A percentile compares a stretch with the other conserved stretches of the same genome.
Evolutionary conservation across 2,113 vertebrate species (phyloP).

Genomic region (Daboia siamensis): DNA sequence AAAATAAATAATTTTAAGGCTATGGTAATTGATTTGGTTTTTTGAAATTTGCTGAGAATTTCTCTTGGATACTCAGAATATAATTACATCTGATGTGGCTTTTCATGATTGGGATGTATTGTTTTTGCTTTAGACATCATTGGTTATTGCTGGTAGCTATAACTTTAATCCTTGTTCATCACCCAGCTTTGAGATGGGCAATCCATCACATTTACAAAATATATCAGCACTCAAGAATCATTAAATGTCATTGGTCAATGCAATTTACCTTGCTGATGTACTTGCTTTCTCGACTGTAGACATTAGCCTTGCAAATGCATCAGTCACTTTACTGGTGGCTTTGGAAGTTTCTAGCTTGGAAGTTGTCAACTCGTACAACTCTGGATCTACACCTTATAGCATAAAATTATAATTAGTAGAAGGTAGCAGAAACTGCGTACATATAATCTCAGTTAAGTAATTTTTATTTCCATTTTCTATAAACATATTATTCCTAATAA

Average conservation of each 20-base stretch:
- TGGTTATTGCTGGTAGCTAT: neutral
- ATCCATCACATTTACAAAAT: neutral
- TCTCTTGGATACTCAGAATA: neutral
- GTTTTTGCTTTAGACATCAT: neutral
- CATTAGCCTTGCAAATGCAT: slow-evolving; percentile 94
- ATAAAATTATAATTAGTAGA: slow-evolving; percentile 75
- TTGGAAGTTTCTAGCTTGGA: slow-evolving; percentile 85
- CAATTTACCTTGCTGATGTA: slow-evolving; percentile 86
- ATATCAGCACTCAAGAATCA: neutral
- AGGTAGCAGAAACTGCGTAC: slow-evolving; percentile 36
- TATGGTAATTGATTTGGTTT: neutral
- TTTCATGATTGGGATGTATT: neutral
- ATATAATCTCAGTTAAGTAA: slow-evolving; percentile 56
- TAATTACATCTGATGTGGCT: neutral
- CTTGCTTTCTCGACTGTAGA: slow-evolving; percentile 96
- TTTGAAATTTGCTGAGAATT: neutral
- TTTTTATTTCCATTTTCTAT: slow-evolving; percentile 63
- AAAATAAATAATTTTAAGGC: neutral
- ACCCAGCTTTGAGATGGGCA: neutral
- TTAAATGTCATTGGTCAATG: neutral
- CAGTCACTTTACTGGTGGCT: slow-evolving; percentile 78
- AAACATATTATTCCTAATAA: slow-evolving; percentile 72
- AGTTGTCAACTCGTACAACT: slow-evolving; percentile 94
- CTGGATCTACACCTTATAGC: slow-evolving; percentile 92
- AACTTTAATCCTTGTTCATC: neutral